phyloP scores from a whole-genome alignment of 2,797 vertebrate genomes.

The Ibycter americanus region DNA sequence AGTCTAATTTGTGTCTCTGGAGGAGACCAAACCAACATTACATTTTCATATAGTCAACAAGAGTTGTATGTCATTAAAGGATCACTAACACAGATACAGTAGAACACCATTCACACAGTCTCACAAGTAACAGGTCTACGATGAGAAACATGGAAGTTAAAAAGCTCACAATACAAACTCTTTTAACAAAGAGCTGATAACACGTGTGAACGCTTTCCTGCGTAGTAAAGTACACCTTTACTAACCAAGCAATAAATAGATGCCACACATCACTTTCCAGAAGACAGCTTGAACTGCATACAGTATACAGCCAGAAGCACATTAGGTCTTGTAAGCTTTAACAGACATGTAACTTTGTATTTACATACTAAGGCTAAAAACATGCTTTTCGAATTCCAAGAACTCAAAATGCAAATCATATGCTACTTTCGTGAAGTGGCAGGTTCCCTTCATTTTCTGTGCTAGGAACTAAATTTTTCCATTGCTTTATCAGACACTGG shows the following conservation, averaged over 20 bases:
- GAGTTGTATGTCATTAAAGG: not conserved
- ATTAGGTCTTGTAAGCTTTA: not conserved
- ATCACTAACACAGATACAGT: not conserved
- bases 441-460: not conserved
- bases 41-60: not conserved
- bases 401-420: not conserved
- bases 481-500: not conserved
- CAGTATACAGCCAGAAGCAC: not conserved
- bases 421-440: not conserved
- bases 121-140: not conserved
- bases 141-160: not conserved
- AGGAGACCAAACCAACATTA: not conserved
- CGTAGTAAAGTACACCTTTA: not conserved
- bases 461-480: not conserved
- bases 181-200: not conserved
- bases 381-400: not conserved
- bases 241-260: not conserved
- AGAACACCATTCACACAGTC: not conserved
- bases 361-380: not conserved
- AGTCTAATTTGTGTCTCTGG: not conserved
- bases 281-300: not conserved
- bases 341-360: not conserved
- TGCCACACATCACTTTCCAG: not conserved
- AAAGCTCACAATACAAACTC: not conserved
- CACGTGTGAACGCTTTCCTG: not conserved